These are phyloP conservation scores for Parazoanthus darwini DNA, from an alignment of 92 coral and sea anemone species.

Conservation along the genomic window DNA sequence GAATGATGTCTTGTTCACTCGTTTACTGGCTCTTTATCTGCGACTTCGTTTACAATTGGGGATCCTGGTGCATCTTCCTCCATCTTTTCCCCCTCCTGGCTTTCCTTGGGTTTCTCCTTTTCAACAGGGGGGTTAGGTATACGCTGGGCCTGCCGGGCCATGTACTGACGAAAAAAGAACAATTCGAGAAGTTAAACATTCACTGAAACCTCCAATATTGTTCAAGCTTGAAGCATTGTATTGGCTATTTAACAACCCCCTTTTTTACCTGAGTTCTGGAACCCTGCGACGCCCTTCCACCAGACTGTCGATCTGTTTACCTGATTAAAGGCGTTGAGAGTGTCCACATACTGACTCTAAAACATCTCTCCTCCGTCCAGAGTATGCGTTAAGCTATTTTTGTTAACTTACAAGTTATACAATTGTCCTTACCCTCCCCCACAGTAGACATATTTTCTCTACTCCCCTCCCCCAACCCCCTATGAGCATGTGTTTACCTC, in stretches of 20 bases:
- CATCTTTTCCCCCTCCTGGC: constrained; percentile 45
- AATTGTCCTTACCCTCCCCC: no score
- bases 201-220: neutral
- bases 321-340: constrained; percentile 75
- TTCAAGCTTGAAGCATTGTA: no score
- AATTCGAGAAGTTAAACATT: no score
- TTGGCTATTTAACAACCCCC: neutral
- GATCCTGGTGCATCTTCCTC: constrained; percentile 66
- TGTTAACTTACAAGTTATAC: no score
- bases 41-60: constrained; percentile 86
- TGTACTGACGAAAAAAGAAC: constrained; percentile 51
- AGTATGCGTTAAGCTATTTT: constrained; percentile 35
- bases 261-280: neutral
- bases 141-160: constrained; percentile 54
- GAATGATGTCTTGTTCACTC: neutral
- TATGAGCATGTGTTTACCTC: neutral
- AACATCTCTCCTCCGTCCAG: no score
- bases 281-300: no score
- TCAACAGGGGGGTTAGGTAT: constrained; percentile 93
- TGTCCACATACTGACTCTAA: constrained; percentile 71
- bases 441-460: no score
- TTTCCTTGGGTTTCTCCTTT: constrained; percentile 49
- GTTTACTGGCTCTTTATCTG: constrained; percentile 43
- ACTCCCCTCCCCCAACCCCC: no score
- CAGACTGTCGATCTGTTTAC: constrained; percentile 20